phyloP scores from a whole-genome alignment of 53 echinoderm and acorn worm genomes.

The Echinarachnius parma region DNA sequence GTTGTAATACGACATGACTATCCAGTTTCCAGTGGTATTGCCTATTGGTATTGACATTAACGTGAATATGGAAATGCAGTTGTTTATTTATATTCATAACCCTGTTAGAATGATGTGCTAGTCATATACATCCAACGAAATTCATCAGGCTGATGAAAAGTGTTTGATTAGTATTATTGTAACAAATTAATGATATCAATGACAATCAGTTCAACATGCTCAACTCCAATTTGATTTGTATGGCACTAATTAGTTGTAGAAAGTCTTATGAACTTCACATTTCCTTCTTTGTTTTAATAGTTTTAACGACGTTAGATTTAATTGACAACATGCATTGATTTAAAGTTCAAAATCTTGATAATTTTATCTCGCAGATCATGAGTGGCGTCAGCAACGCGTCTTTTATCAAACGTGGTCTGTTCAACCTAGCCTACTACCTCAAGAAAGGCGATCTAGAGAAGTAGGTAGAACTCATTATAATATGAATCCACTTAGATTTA shows the following conservation, averaged over 20 bases:
- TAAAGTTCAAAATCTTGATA: neutral
- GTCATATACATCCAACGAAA: too few species aligned
- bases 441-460: constrained; percentile 52
- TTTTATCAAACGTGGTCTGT: constrained; percentile 65
- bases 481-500: neutral
- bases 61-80: too few species aligned
- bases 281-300: neutral
- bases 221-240: too few species aligned
- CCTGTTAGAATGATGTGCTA: constrained; percentile 57
- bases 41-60: neutral
- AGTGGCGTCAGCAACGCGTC: constrained; percentile 49
- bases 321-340: neutral
- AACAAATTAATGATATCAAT: too few species aligned
- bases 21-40: neutral
- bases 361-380: constrained; percentile 41
- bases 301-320: too few species aligned
- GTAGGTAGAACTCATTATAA: constrained; percentile 45
- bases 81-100: too few species aligned
- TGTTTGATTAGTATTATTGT: too few species aligned
- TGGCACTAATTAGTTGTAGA: neutral
- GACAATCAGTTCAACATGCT: too few species aligned
- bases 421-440: constrained; percentile 70
- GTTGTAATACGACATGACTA: neutral
- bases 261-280: neutral
- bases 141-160: too few species aligned